phyloP scores from a whole-genome alignment of 2,888 invertebrate genomes.

The Coelogynopora nodosa region DNA sequence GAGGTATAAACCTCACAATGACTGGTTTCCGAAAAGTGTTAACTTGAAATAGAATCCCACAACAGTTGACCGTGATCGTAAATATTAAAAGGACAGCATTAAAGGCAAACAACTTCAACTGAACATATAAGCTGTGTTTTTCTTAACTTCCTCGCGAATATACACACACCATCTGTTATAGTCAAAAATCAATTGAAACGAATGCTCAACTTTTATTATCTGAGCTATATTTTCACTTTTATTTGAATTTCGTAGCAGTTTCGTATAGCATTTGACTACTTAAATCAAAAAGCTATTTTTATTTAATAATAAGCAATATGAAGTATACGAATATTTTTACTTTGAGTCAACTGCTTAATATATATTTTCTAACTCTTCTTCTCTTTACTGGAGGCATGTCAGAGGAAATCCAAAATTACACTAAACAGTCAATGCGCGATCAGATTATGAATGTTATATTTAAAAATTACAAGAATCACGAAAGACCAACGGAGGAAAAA shows the following conservation, averaged over 20 bases:
- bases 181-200: neutral
- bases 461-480: constrained; percentile 41
- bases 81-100: neutral
- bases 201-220: neutral
- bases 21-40: neutral
- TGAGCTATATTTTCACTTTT: neutral
- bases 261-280: neutral
- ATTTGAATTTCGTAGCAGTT: too few relatives aligned
- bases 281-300: neutral
- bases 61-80: neutral
- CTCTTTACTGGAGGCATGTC: neutral
- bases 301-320: neutral
- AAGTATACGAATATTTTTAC: neutral
- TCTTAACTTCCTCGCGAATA: neutral
- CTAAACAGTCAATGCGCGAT: neutral
- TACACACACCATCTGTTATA: neutral
- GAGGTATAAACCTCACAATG: neutral
- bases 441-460: constrained; percentile 8
- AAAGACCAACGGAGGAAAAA: constrained; percentile 45
- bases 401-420: neutral
- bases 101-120: neutral
- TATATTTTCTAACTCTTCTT: neutral
- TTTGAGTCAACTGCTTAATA: neutral
- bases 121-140: neutral
- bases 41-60: neutral